A percentile compares a stretch with the other conserved stretches of the same genome.
Conservation (phyloP, 37 sponge, comb jelly and placozoan genomes). For the Ianthella basta region DNA sequence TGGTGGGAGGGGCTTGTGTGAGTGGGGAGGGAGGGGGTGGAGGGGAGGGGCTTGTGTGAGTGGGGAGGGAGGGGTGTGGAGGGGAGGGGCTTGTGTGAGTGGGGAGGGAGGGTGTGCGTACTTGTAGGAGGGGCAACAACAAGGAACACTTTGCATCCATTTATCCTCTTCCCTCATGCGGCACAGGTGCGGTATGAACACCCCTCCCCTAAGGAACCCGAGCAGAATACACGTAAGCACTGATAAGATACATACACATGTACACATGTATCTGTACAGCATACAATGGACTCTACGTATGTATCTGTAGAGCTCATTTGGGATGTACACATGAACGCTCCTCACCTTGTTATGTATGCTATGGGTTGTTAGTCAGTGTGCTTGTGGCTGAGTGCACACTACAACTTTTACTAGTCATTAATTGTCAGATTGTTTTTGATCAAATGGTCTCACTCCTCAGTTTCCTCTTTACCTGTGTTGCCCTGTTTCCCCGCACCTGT, state of each 20-base stretch:
- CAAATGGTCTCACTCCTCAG: too few relatives aligned
- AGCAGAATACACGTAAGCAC: constrained; percentile 35
- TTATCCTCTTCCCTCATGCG: too few relatives aligned
- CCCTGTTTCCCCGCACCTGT: neutral
- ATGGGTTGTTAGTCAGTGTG: too few relatives aligned
- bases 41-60: neutral
- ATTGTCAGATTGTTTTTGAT: too few relatives aligned
- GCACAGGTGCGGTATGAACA: constrained; percentile 36
- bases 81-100: neutral
- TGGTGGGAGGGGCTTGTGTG: neutral
- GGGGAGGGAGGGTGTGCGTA: neutral
- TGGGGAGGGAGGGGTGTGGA: neutral
- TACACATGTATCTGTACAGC: neutral
- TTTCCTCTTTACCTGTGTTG: neutral
- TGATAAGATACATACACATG: neutral
- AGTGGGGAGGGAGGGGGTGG: constrained; percentile 3
- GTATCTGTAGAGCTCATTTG: too few relatives aligned
- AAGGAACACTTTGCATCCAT: too few relatives aligned
- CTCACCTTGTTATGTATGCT: too few relatives aligned
- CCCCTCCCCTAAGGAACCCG: constrained; percentile 10
- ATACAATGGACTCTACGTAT: neutral
- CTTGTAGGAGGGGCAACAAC: neutral
- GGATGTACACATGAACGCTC: too few relatives aligned
- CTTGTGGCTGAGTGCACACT: too few relatives aligned
- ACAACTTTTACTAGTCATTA: too few relatives aligned